Evolutionary conservation across 2,113 vertebrate species (phyloP), one percentile per base, ranked within the genome.

Genomic region (Sinocyclocheilus anshuiensis): DNA sequence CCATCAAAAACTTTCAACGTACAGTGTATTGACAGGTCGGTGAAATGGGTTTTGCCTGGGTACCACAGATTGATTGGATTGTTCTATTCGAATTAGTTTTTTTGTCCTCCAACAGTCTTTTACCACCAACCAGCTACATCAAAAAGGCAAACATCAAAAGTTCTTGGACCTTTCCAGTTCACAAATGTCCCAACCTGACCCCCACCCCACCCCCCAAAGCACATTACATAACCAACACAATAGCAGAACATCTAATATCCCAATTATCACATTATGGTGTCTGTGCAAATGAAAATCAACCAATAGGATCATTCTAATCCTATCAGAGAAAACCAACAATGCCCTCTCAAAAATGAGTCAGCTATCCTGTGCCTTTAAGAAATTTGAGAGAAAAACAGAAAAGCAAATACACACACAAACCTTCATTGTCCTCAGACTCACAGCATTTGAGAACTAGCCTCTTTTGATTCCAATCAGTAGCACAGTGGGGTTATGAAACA

Each of bases 211-310:
- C 36, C 53, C 24, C 50, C 26, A 81, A 87, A 92, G 93, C 93
- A 93, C 93, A 93, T 92, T 76, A 84, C 88, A 90, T 89, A 92
- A 94, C 94, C 94, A 94, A 95, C 94, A 96, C 95, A 91, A 94
- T 96, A 93, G 94, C 48, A 55, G 96, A 94, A 95, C 95, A 95
- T 76, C 94, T 96, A 96, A 97, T 95, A 96, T 96, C 96, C 96
- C 96, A 95, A 76, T 95, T 95, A 95, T 96, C 95, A 97, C 96
- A 93, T 96, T 95, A 95, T 95, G 91, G 95, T 94, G 95, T 95
- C 95, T 97, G 96, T 97, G 96, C 96, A 98, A 97, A 97, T 96
- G 94, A 95, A 96, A 94, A 95, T 95, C 96, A 96, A 95, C 95
- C 95, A 97, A 96, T 93, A 95, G 96, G 95, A 97, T 96, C 94